Base-by-base conservation (phyloP, 2,113 vertebrate genomes). In the Xiphorhynchus elegans region DNA sequence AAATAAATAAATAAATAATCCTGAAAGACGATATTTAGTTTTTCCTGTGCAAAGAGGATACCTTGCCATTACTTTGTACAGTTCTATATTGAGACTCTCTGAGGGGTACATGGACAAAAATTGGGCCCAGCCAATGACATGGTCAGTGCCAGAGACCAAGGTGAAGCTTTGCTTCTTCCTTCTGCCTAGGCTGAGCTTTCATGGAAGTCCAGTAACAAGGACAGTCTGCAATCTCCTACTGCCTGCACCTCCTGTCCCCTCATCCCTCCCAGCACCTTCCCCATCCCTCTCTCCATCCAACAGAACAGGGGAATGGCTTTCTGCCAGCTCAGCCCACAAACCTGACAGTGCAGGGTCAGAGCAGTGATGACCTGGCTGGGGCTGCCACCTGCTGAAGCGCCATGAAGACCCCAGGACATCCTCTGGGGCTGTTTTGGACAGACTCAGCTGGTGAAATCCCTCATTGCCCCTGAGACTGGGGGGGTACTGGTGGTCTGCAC, bases 11-110 rank as follows among this genome's bases (percentile, higher is more conserved):
- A 33, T 31, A 49, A 46, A 21, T 17, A 17, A 10, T 58, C 8
- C 66, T 44, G 49, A 44, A 69, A 55, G 31, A 21, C 10, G 26
- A 75, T 25, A 46, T 13, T 9, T 15, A 8, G 16, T 17, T 53
- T 81, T 60, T 53, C 12, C 23, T 29, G 47, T 44, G 25, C 63
- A 47, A 60, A 76, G 40, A 29, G 24, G 50, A 17, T 35, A 26
- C 35, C 46, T 50, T n/a, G 25, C 17, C 0, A 0, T 14, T 42
- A 16, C 37, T 58, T 49, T 0, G 1, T 20, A 8, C 7, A 1
- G 47, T 28, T 47, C 23, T 39, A 1, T 46, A 8, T 4, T 39
- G 23, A 29, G 18, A 39, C 26, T 16, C 59, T 33, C 13, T 5
- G 9, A 58, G 10, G 16, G 25, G 12, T 52, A 21, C 7, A 2